Evolutionary conservation across 2,888 invertebrate genomes (phyloP), one percentile per base, ranked within the genome.

Genomic region (Ormyrus rosae): DNA sequence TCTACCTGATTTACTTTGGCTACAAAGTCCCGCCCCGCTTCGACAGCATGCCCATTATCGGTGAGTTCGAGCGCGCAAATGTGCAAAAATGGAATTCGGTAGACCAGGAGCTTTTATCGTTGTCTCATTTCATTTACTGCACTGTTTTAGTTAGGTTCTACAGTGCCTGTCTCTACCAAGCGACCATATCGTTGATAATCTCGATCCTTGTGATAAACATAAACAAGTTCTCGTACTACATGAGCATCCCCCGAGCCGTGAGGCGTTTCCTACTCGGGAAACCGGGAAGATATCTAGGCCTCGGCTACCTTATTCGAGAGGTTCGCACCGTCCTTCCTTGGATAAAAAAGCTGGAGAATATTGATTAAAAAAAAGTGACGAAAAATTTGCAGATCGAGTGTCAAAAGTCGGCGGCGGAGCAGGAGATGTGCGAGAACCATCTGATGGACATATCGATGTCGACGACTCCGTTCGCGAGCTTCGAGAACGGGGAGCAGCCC

Each of bases 1-100:
- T 94, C 19, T 94, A 93, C 85, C 91, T 95, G 77, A 91, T 94
- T 86, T 94, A 94, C 88, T 94, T 95, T 86, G 92, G 93, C 0
- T 92, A 93, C 81, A 92, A 93, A 86, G 87, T 94, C 71, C 93
- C 93, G 10, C 91, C 93, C 0, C 91, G 93, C 88, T 92, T 92
- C 34, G 90, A 91, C 48, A 92, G 92, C 83, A 91, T 93, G 51
- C 94, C 94, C 13, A 89, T 93, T 50, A 91, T 94, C 81, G 93
- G 94, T 93, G 89, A 89, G 89, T 85, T 72, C 4, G 50, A 63
- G 6, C 19, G 8, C n/a, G 2, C 55, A 8, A 51, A 50, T 56
- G 2, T 34, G 34, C 45, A 13, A 75, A 13, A 63, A 63, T 72
- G n/a, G 19, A 51, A 70, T 58, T 48, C 34, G 19, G 9, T 5